These are phyloP conservation scores for Myotis planiceps DNA, from an alignment of 2,797 vertebrate genomes.

Conservation along the genomic window DNA sequence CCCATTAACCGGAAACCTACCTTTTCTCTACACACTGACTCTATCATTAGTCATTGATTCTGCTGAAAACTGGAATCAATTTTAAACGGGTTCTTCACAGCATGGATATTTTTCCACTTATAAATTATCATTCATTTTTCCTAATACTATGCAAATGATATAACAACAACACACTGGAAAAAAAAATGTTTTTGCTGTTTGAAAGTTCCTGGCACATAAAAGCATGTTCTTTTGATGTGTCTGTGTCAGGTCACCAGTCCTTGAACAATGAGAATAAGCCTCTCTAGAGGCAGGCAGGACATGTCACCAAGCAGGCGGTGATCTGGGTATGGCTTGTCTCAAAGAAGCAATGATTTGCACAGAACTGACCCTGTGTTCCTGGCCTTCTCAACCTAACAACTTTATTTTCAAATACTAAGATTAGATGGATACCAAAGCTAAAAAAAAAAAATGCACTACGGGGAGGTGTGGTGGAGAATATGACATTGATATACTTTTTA, in stretches of 20 bases:
- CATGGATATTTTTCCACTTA: neutral
- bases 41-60: neutral
- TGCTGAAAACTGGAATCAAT: neutral
- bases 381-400: neutral
- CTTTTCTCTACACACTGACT: neutral
- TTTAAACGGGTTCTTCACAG: neutral
- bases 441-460: neutral
- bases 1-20: neutral
- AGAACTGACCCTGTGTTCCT: neutral
- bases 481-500: neutral
- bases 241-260: neutral
- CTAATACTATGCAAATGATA: slow-evolving; percentile 4
- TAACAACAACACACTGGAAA: neutral
- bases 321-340: neutral
- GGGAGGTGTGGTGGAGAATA: neutral
- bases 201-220: neutral
- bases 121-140: neutral
- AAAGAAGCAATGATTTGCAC: neutral
- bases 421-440: neutral
- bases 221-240: neutral
- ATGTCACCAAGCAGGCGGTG: neutral
- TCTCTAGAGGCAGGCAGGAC: neutral
- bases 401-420: neutral
- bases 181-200: neutral
- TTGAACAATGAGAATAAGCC: neutral